phyloP scores from a whole-genome alignment of 2,113 vertebrate species.

The Takifugu flavidus region DNA sequence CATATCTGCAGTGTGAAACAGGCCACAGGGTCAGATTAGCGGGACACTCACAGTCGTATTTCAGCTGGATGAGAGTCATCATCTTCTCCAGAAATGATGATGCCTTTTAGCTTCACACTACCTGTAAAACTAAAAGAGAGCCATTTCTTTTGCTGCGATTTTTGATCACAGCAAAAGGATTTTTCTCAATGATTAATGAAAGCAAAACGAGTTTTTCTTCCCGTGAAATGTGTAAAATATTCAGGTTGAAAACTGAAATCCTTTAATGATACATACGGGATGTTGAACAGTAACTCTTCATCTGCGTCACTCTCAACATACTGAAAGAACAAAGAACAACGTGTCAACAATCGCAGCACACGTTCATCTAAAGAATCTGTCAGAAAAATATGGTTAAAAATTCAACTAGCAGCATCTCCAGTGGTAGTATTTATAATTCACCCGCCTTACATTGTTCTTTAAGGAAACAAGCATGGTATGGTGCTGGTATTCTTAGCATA shows the following conservation, averaged over 20 bases:
- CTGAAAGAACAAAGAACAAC: conserved; percentile 56
- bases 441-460: too few relatives aligned
- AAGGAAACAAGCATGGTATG: too few relatives aligned
- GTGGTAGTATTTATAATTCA: too few relatives aligned
- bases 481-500: too few relatives aligned
- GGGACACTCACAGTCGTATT: conserved; percentile 87
- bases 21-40: too few relatives aligned
- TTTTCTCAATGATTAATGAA: too few relatives aligned
- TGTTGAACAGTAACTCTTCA: conserved; percentile 95
- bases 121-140: conserved; percentile 88
- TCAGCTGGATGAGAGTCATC: conserved; percentile 87
- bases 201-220: too few relatives aligned
- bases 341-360: background rate
- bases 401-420: background rate
- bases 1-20: too few relatives aligned
- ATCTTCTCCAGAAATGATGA: conserved; percentile 89
- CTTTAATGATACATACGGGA: conserved; percentile 83
- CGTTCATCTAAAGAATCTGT: background rate
- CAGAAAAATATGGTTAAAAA: background rate
- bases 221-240: background rate
- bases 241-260: conserved; percentile 1
- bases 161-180: too few relatives aligned
- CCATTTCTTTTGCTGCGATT: too few relatives aligned
- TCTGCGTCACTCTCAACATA: conserved; percentile 95
- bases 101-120: conserved; percentile 89